phyloP scores from a whole-genome alignment of 2,797 vertebrate species.

The Ctenochaetus hawaiiensis region DNA sequence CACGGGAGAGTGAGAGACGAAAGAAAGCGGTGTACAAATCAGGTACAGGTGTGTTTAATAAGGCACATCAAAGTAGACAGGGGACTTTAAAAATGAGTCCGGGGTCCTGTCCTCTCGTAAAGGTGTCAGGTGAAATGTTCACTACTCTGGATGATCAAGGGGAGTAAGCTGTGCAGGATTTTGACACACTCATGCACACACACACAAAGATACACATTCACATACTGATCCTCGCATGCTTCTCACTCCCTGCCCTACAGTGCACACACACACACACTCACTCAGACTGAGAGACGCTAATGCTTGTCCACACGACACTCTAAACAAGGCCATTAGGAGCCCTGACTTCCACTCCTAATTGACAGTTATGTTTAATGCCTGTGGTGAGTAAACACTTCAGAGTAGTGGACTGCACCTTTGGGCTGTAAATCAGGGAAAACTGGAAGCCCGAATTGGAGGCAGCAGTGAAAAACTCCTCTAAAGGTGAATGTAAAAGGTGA shows the following conservation, averaged over 20 bases:
- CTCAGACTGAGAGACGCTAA: conserved; percentile 78
- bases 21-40: conserved; percentile 85
- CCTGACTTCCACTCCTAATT: conserved; percentile 78
- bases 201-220: conserved; percentile 23
- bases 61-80: conserved; percentile 88
- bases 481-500: conserved; percentile 50
- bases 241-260: conserved; percentile 5
- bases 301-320: conserved; percentile 67
- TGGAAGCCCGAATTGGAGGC: conserved; percentile 31
- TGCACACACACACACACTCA: conserved; percentile 14
- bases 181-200: conserved; percentile 44
- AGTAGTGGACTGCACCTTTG: conserved; percentile 58
- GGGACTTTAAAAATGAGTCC: conserved; percentile 76
- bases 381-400: conserved; percentile 76
- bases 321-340: conserved; percentile 80
- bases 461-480: conserved; percentile 28
- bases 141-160: conserved; percentile 87
- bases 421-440: conserved; percentile 63
- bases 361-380: conserved; percentile 81
- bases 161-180: conserved; percentile 59
- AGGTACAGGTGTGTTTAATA: conserved; percentile 89
- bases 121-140: conserved; percentile 88
- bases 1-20: conserved; percentile 60
- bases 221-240: conserved; percentile 6
- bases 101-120: conserved; percentile 87